Conservation (phyloP, 2,113 vertebrate genomes). For the Tragelaphus imberbis region DNA sequence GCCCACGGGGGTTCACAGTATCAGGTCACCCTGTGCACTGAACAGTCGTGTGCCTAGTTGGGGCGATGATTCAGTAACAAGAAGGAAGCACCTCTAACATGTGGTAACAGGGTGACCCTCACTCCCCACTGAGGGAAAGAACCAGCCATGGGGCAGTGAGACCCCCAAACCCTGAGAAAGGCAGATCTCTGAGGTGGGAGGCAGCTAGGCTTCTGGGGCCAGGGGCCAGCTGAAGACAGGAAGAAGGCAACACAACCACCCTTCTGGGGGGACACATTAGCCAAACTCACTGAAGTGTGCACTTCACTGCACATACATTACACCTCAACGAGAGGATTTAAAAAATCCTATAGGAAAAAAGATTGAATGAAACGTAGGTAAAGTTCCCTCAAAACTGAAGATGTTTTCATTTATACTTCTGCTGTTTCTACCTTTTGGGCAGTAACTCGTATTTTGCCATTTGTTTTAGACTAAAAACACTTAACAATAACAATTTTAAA, state of each 20-base stretch:
- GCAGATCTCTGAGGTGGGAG: background rate
- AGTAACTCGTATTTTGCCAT: background rate
- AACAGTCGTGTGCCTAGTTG: no score
- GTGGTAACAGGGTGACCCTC: background rate
- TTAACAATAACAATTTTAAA: background rate
- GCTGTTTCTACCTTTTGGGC: background rate
- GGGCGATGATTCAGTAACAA: background rate
- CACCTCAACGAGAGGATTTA: background rate
- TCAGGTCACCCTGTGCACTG: background rate
- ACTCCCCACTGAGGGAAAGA: background rate
- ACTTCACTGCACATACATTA: background rate
- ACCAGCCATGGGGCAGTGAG: background rate
- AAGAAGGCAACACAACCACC: background rate
- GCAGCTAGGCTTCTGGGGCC: background rate
- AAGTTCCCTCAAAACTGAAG: background rate
- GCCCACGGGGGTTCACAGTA: background rate
- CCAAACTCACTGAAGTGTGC: background rate
- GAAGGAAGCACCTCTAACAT: background rate
- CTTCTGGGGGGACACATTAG: background rate
- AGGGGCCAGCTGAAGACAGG: background rate
- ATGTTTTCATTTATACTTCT: background rate
- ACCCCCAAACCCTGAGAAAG: background rate
- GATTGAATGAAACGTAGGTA: accelerated
- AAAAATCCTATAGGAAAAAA: background rate
- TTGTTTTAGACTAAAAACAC: background rate